Evolutionary conservation across 2,113 vertebrate genomes (phyloP).

Genomic region (Zeus faber): DNA sequence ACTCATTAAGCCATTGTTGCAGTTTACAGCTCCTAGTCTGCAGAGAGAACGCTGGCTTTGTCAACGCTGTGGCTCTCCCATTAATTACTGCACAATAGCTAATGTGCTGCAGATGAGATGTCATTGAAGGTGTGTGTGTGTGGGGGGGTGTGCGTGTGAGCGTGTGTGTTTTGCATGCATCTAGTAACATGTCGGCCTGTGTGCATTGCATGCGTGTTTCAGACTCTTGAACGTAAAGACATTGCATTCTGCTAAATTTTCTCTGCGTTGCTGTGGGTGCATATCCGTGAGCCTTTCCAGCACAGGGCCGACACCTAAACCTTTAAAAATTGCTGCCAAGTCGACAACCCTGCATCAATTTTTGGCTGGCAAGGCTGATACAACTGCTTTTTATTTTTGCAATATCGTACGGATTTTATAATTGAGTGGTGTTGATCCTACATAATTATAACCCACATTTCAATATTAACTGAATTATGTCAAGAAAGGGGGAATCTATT

Average conservation of each 20-base stretch:
- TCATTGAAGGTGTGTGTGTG: conserved; percentile 54
- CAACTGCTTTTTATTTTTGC: too few species aligned
- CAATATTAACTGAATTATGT: too few species aligned
- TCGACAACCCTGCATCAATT: too few species aligned
- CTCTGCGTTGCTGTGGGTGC: neutral
- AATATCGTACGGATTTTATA: too few species aligned
- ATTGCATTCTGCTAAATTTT: too few species aligned
- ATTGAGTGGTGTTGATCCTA: too few species aligned
- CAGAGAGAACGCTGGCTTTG: conserved; percentile 64
- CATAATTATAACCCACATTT: too few species aligned
- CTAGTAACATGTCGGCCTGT: neutral
- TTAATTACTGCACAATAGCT: conserved; percentile 73
- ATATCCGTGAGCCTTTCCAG: neutral
- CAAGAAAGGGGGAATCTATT: too few species aligned
- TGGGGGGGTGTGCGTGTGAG: neutral
- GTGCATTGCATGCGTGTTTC: conserved; percentile 4
- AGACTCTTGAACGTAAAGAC: too few species aligned
- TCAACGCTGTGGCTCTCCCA: conserved; percentile 59
- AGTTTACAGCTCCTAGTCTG: conserved; percentile 55
- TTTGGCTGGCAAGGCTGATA: too few species aligned
- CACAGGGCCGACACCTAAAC: conserved; percentile 16
- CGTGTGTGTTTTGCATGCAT: neutral
- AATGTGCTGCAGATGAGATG: conserved; percentile 67
- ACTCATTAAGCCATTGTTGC: conserved; percentile 74
- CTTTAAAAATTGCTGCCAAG: too few species aligned